Evolutionary conservation across 2,797 vertebrate species (phyloP).

Genomic region (Botia kubotai): DNA sequence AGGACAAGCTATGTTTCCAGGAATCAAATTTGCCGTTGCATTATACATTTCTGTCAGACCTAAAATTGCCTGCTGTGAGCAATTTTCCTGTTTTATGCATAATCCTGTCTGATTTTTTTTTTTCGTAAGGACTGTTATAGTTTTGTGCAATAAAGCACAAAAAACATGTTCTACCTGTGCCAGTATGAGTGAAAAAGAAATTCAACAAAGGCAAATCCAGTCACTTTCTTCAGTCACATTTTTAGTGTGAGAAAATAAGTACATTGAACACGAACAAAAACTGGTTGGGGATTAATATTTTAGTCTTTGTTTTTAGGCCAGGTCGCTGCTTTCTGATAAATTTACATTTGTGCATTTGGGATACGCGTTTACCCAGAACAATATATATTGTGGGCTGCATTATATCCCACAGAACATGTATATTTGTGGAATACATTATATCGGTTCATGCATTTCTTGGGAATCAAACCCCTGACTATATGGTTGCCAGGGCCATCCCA

Average conservation of each 20-base stretch:
- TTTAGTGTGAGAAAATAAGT: no score
- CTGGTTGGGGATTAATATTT: neutral
- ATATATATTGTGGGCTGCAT: no score
- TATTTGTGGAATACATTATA: no score
- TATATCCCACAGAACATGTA: no score
- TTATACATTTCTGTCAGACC: neutral
- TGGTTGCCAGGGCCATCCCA: constrained; percentile 20
- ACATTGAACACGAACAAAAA: no score
- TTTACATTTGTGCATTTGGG: no score
- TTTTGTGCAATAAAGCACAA: neutral
- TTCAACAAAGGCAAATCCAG: neutral
- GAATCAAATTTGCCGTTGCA: neutral
- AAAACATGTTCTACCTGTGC: neutral
- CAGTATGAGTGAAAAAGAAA: neutral
- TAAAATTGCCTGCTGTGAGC: neutral
- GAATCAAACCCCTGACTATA: neutral
- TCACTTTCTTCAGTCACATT: neutral
- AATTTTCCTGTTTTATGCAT: neutral
- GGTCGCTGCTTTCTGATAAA: no score
- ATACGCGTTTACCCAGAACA: no score
- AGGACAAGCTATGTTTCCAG: neutral
- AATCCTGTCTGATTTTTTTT: neutral
- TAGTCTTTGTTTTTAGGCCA: neutral
- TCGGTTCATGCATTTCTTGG: neutral
- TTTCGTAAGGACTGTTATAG: no score